Evolutionary conservation across 2,888 invertebrate species (phyloP).

Genomic region (Plagodis pulveraria): DNA sequence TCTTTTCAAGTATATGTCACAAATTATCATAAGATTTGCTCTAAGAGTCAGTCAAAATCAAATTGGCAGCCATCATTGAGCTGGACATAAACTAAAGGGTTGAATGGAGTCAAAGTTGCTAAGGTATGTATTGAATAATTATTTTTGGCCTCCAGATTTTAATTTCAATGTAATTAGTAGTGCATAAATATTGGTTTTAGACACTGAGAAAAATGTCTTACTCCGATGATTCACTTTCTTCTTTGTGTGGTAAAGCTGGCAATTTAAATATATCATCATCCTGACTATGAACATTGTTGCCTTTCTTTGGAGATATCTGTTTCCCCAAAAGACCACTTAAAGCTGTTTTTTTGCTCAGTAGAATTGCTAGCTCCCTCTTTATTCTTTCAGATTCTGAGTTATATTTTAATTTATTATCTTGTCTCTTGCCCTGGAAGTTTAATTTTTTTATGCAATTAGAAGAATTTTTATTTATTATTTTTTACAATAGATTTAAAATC

Average conservation of each 20-base stretch:
- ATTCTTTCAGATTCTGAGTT: constrained; percentile 89
- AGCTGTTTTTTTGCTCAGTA: constrained; percentile 91
- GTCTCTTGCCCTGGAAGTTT: constrained; percentile 88
- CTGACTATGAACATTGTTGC: constrained; percentile 35
- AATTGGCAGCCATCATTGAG: neutral
- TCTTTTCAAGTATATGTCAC: neutral
- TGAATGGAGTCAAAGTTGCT: no score
- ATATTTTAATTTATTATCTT: constrained; percentile 89
- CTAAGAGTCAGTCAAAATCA: neutral
- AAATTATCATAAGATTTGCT: neutral
- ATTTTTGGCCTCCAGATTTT: no score
- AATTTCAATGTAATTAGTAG: neutral
- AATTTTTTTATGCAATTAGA: neutral
- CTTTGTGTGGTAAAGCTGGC: constrained; percentile 75
- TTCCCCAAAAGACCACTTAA: constrained; percentile 88
- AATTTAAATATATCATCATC: constrained; percentile 87
- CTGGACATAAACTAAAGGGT: no score
- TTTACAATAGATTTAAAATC: neutral
- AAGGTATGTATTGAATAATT: no score
- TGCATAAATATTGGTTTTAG: neutral
- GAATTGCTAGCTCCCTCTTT: constrained; percentile 89
- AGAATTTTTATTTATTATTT: no score
- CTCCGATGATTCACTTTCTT: constrained; percentile 80
- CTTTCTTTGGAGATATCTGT: constrained; percentile 78
- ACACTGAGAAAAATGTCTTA: constrained; percentile 52